Conservation (phyloP, 1,140 invertebrate species). For the Drosophila albomicans region DNA sequence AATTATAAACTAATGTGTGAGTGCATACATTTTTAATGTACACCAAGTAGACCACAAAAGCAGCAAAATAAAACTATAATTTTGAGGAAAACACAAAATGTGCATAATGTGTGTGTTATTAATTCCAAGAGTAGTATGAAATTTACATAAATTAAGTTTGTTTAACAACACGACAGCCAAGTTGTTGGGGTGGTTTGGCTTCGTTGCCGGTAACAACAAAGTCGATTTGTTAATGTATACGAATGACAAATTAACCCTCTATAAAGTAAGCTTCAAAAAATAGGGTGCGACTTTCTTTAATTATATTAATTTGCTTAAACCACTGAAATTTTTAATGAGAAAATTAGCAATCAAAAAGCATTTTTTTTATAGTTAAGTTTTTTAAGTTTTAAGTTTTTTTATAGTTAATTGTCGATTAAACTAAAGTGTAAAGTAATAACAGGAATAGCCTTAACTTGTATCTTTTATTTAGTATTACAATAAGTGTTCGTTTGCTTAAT, state of each 20-base stretch:
- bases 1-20: conserved; percentile 41
- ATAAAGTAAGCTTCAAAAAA: background rate
- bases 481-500: no score
- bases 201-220: background rate
- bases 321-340: no score
- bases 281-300: background rate
- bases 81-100: conserved; percentile 42
- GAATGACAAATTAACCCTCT: background rate
- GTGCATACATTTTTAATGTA: conserved; percentile 68
- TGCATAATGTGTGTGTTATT: background rate
- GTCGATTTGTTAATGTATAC: background rate
- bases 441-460: no score
- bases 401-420: no score
- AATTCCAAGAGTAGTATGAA: background rate
- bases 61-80: conserved; percentile 67
- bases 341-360: no score
- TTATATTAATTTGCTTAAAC: no score
- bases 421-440: no score
- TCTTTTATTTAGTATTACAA: no score
- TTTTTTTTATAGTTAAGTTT: no score
- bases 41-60: conserved; percentile 51
- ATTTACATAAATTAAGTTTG: background rate
- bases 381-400: no score
- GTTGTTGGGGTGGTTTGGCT: conserved; percentile 2
- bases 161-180: background rate